Conservation (phyloP, 2,888 invertebrate species). For the Coenonympha glycerion region DNA sequence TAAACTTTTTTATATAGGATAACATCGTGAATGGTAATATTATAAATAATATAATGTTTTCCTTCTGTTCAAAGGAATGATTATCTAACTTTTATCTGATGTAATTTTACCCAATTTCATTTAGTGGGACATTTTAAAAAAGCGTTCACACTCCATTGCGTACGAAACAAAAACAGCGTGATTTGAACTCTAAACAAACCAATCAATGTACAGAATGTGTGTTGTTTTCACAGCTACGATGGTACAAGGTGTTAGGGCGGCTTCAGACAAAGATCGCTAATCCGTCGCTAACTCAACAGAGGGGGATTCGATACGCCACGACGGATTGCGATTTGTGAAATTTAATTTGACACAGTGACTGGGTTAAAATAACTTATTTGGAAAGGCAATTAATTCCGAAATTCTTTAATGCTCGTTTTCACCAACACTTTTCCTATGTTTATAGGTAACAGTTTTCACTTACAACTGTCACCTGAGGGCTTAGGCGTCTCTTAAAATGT, state of each 20-base stretch:
- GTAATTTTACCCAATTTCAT: too few species aligned
- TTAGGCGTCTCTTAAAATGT: too few species aligned
- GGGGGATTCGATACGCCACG: constrained; percentile 56
- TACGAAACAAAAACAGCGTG: constrained; percentile 31
- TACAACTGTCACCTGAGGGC: too few species aligned
- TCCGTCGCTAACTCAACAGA: constrained; percentile 48
- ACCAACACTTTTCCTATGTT: too few species aligned
- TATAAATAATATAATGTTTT: too few species aligned
- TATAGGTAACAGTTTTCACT: too few species aligned
- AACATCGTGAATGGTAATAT: too few species aligned
- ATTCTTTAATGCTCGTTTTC: too few species aligned
- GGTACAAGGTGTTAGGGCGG: constrained; percentile 37
- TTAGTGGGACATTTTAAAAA: too few species aligned
- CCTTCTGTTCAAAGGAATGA: too few species aligned
- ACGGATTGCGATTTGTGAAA: constrained; percentile 48
- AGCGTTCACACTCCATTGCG: constrained; percentile 31
- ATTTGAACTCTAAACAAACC: constrained; percentile 24
- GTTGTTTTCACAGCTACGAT: constrained; percentile 33
- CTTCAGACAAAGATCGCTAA: constrained; percentile 42
- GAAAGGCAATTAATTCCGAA: background rate
- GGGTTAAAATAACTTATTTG: constrained; percentile 14
- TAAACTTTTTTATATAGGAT: too few species aligned
- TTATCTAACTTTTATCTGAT: too few species aligned
- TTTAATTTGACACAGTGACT: constrained; percentile 40
- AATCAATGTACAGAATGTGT: constrained; percentile 35